phyloP scores from a whole-genome alignment of 2,797 vertebrate genomes.

The Sparus aurata region DNA sequence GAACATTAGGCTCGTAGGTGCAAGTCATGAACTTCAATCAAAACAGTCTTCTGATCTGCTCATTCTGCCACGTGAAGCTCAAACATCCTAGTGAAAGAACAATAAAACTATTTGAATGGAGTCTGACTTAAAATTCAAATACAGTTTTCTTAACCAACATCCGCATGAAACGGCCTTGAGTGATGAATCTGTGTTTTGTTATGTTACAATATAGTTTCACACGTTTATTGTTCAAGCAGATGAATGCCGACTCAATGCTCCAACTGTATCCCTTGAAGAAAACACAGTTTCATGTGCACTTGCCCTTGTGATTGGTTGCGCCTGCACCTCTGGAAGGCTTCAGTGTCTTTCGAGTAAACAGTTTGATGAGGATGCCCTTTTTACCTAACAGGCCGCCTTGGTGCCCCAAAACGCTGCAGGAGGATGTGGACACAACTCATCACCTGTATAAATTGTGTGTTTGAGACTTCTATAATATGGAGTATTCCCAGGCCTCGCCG shows the following conservation, averaged over 20 bases:
- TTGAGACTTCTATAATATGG: slow-evolving; percentile 11
- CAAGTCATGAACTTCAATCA: background rate
- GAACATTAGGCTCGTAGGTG: background rate
- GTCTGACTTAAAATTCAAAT: background rate
- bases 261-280: too few species aligned
- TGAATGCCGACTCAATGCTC: too few species aligned
- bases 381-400: slow-evolving; percentile 22
- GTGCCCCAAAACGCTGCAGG: background rate
- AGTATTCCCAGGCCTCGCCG: slow-evolving; percentile 27
- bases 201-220: background rate
- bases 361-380: slow-evolving; percentile 33
- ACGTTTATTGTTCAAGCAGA: too few species aligned
- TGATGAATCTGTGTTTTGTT: background rate
- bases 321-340: background rate
- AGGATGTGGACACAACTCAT: slow-evolving; percentile 27
- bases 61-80: background rate
- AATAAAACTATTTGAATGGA: background rate
- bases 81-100: background rate
- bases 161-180: background rate
- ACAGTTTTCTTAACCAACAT: background rate
- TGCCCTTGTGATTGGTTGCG: background rate
- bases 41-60: background rate
- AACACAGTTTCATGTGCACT: background rate
- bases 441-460: slow-evolving; percentile 28
- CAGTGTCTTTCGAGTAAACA: background rate